These are phyloP conservation scores for Theretra japonica DNA, from an alignment of 2,888 invertebrate species.

Conservation along the genomic window DNA sequence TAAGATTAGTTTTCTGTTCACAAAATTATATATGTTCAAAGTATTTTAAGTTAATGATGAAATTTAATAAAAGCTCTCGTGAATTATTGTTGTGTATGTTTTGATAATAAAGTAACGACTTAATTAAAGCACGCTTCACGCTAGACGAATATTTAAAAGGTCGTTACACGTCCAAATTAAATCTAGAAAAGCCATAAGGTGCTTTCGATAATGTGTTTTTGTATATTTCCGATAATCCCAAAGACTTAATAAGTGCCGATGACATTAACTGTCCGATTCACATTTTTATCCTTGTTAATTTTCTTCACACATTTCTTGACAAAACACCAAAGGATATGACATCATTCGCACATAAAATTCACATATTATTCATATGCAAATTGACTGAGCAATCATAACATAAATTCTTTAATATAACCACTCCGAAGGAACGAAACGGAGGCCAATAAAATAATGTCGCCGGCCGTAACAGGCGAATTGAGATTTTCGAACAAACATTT, in stretches of 20 bases:
- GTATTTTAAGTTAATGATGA: constrained; percentile 14
- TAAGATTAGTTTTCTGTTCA: constrained; percentile 47
- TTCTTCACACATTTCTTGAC: constrained; percentile 63
- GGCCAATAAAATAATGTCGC: constrained; percentile 56
- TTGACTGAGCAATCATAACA: constrained; percentile 75
- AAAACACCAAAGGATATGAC: constrained; percentile 64
- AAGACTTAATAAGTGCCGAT: neutral
- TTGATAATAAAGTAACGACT: constrained; percentile 1
- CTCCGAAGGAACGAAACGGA: constrained; percentile 54
- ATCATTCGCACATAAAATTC: constrained; percentile 72
- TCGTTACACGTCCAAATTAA: neutral
- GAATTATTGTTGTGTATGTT: constrained; percentile 16
- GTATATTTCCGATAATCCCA: neutral
- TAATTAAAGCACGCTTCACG: neutral
- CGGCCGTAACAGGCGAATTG: constrained; percentile 45
- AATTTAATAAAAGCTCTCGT: constrained; percentile 12
- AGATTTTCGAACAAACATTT: constrained; percentile 43
- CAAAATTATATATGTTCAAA: constrained; percentile 29
- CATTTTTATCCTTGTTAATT: constrained; percentile 47
- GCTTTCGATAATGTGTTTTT: neutral
- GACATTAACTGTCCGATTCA: constrained; percentile 1
- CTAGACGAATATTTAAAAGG: neutral
- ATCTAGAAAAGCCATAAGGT: neutral
- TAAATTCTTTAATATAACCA: constrained; percentile 68
- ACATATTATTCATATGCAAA: constrained; percentile 75